Conservation (phyloP, 2,888 invertebrate species). For the Cetonia aurata region DNA sequence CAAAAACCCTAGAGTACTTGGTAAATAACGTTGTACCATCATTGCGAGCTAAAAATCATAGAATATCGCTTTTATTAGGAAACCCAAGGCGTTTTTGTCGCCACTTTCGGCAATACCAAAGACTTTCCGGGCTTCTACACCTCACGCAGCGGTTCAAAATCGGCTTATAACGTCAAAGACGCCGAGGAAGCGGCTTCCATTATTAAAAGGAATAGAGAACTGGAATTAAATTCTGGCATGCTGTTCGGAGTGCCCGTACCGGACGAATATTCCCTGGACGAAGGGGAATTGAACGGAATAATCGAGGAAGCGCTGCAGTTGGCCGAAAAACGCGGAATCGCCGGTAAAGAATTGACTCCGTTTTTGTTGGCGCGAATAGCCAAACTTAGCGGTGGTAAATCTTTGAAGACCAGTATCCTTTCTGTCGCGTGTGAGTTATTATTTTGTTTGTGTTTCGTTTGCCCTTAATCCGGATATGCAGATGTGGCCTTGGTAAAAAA, state of each 20-base stretch:
- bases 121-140: constrained; percentile 97
- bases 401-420: constrained; percentile 88
- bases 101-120: constrained; percentile 76
- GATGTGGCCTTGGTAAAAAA: constrained; percentile 94
- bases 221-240: constrained; percentile 75
- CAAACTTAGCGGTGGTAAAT: constrained; percentile 84
- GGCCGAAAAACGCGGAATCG: constrained; percentile 73
- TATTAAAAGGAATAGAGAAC: constrained; percentile 69
- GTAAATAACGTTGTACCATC: constrained; percentile 66
- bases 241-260: constrained; percentile 95
- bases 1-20: constrained; percentile 92
- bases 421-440: constrained; percentile 50
- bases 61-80: constrained; percentile 72
- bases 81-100: constrained; percentile 94
- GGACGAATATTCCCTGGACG: constrained; percentile 73
- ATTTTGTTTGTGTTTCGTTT: background rate
- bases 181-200: constrained; percentile 81
- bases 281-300: constrained; percentile 74
- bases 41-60: too few species aligned
- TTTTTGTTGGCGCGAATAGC: constrained; percentile 86
- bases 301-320: constrained; percentile 78
- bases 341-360: constrained; percentile 93
- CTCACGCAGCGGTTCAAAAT: constrained; percentile 76
- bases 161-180: constrained; percentile 77
- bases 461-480: constrained; percentile 58